Evolutionary conservation across 2,113 vertebrate genomes (phyloP).

Genomic region (Capreolus pygargus): DNA sequence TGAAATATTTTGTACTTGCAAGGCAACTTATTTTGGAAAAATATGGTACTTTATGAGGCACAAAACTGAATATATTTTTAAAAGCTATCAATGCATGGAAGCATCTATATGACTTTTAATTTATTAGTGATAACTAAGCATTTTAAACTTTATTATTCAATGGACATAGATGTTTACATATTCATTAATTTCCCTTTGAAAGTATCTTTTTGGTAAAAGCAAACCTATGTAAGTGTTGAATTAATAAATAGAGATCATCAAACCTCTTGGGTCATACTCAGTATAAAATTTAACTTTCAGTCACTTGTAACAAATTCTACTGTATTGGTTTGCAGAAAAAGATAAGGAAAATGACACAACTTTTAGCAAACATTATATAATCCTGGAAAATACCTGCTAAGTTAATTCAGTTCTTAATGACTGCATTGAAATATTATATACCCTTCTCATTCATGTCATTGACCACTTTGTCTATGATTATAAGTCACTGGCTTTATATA

Average conservation of each 20-base stretch:
- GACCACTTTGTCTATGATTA: background rate
- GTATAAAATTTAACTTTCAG: background rate
- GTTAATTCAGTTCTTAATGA: background rate
- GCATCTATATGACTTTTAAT: background rate
- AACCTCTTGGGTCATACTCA: background rate
- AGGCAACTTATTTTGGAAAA: conserved; percentile 23
- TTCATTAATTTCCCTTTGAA: background rate
- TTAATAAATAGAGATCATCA: background rate
- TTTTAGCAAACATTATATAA: background rate
- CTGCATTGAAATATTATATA: background rate
- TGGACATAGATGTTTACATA: background rate
- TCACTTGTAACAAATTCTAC: background rate
- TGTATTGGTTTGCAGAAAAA: background rate
- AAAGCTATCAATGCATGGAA: background rate
- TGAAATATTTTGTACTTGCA: conserved; percentile 23
- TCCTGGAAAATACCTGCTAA: background rate
- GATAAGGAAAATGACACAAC: background rate
- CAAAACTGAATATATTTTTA: background rate
- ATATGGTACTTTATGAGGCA: background rate
- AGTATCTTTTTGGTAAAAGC: background rate
- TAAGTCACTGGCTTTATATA: background rate
- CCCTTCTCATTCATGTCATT: background rate
- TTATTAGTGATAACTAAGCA: background rate
- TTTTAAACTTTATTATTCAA: background rate
- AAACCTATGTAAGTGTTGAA: background rate